Base-by-base conservation (phyloP, 2,888 invertebrate species). In the Eilema griseolum region DNA sequence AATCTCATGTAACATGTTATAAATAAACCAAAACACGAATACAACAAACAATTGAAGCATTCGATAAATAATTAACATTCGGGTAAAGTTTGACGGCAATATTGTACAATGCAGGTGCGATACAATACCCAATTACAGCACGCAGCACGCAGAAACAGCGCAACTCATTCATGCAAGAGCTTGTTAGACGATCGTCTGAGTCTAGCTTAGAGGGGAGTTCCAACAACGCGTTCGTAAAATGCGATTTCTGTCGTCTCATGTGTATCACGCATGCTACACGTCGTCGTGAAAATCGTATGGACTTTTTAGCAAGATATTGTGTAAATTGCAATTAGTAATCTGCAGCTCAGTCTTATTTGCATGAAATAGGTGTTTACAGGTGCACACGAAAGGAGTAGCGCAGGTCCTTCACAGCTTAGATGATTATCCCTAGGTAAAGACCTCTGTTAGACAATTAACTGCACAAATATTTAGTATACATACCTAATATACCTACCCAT, bases 171-270 rank as follows among this genome's bases (percentile, higher is more conserved):
- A 88, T 87, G 90, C 89, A 85, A 76, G 83, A 83, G 86, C 88
- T 89, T 88, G 90, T 90, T 91, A 90, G 89, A 87, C 84, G 88
- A 85, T 75, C 86, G 88, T 88, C 89, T 89, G 85, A 77, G 78
- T 81, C 79, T 83, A 78, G 72, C 63, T 81, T 81, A 82, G 70
- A 71, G 76, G 61, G 33, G 46, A 33, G 79, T 81, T 83, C 11
- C 41, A 24, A 24, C 70, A 31, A 4, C 28, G 76, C 84, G 80
- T 70, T 63, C n/a, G 31, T n/a, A 31, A 56, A 23, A 56, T 26
- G 52, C 52, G 20, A 64, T 46, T 52, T 28, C 20, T 20, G 5
- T 5, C 16, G 16, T 0, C 20, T 14, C 46, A 20, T 16, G 2
- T 0, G 4, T 0, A 5, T 46, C 20, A 12, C 3, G 20, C 46